Conservation (phyloP, 2,888 invertebrate genomes). For the Apamea monoglypha region DNA sequence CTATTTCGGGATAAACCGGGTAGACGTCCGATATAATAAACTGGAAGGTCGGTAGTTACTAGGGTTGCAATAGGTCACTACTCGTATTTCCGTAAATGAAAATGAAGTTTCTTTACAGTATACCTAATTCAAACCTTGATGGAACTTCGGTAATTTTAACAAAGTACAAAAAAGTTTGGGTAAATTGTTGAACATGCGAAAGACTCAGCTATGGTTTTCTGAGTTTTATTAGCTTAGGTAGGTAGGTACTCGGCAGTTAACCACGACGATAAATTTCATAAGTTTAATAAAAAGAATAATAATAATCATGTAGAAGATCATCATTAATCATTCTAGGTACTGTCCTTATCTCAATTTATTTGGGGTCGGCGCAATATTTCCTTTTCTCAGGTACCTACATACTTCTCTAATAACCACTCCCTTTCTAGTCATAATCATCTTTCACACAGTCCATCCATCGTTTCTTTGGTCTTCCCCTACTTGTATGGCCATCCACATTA, state of each 20-base stretch:
- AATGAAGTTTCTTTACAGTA: background rate
- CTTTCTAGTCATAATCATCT: no score
- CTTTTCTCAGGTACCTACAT: no score
- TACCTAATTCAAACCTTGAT: background rate
- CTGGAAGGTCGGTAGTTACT: constrained; percentile 24
- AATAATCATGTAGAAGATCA: background rate
- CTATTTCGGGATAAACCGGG: constrained; percentile 18
- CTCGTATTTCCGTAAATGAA: background rate
- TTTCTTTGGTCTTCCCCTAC: no score
- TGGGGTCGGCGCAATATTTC: no score
- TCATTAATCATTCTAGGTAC: no score
- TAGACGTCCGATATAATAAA: constrained; percentile 19
- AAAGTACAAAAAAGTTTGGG: background rate
- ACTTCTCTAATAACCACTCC: no score
- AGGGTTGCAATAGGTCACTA: constrained; percentile 2
- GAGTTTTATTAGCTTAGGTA: background rate
- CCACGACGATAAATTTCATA: background rate
- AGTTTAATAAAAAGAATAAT: background rate
- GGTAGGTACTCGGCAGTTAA: background rate
- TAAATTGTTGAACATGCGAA: background rate
- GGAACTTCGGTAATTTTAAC: background rate
- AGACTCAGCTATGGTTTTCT: background rate
- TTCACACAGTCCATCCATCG: no score
- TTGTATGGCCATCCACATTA: no score
- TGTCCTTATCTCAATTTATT: no score